Evolutionary conservation across 2,797 vertebrate genomes (phyloP).

Genomic region (Rhabdophis nuchalis): DNA sequence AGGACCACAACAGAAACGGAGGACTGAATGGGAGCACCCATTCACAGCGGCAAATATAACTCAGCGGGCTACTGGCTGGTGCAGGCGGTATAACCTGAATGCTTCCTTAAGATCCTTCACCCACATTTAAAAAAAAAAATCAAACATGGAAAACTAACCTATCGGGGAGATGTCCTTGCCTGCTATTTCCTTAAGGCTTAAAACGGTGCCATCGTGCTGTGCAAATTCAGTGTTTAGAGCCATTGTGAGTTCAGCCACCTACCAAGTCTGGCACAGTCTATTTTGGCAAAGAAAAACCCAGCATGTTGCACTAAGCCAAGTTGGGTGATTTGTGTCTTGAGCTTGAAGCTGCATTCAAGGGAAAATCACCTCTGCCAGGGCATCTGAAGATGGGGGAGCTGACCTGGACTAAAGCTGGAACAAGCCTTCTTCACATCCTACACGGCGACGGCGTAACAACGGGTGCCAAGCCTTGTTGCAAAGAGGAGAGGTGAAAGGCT

Average conservation of each 20-base stretch:
- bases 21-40: not conserved
- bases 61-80: not conserved
- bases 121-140: not conserved
- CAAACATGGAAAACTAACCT: not conserved
- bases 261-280: not conserved
- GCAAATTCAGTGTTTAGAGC: not conserved
- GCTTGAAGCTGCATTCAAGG: not conserved
- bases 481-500: not conserved
- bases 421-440: not conserved
- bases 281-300: not conserved
- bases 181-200: not conserved
- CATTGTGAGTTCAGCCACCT: not conserved
- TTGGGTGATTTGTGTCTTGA: not conserved
- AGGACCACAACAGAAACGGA: not conserved
- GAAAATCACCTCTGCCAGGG: not conserved
- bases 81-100: not conserved
- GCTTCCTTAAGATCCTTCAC: not conserved
- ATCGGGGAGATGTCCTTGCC: not conserved
- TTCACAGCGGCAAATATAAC: not conserved
- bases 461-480: not conserved
- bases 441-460: conserved; percentile 7
- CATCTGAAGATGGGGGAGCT: not conserved
- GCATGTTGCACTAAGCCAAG: not conserved
- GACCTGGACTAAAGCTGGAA: not conserved
- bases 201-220: not conserved